Evolutionary conservation across 1,140 invertebrate genomes (phyloP).

Genomic region (Diuraphis noxia): DNA sequence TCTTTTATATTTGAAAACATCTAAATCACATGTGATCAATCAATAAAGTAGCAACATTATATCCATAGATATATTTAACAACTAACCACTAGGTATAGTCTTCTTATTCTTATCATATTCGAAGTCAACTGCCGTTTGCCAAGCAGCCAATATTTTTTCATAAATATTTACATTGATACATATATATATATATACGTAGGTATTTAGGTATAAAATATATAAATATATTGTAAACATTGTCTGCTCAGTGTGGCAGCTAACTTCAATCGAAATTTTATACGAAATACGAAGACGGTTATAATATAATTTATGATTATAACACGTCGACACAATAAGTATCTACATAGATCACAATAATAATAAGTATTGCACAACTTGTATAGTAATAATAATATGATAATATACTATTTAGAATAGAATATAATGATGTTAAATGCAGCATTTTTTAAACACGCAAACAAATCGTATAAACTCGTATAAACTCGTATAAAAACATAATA

Average conservation of each 20-base stretch:
- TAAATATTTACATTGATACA: too few relatives aligned
- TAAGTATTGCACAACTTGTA: neutral
- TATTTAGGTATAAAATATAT: neutral
- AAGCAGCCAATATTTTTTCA: neutral
- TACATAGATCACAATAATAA: neutral
- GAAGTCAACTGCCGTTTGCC: too few relatives aligned
- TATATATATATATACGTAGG: too few relatives aligned
- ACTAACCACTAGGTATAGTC: neutral
- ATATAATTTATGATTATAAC: neutral
- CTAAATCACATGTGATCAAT: neutral
- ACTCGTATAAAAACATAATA: neutral
- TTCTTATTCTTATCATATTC: too few relatives aligned
- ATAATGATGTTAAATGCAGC: neutral
- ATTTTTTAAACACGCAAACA: neutral
- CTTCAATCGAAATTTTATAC: neutral
- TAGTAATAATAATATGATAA: neutral
- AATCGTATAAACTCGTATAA: slow-evolving; percentile 4
- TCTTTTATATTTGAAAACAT: neutral
- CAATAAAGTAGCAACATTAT: neutral
- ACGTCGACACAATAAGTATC: neutral
- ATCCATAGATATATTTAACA: neutral
- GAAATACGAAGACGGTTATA: neutral
- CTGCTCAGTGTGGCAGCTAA: neutral
- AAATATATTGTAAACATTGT: neutral
- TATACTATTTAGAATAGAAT: neutral